Evolutionary conservation across 1,140 invertebrate species (phyloP), one percentile per base, ranked within the genome.

Genomic region (Temnothorax longispinosus): DNA sequence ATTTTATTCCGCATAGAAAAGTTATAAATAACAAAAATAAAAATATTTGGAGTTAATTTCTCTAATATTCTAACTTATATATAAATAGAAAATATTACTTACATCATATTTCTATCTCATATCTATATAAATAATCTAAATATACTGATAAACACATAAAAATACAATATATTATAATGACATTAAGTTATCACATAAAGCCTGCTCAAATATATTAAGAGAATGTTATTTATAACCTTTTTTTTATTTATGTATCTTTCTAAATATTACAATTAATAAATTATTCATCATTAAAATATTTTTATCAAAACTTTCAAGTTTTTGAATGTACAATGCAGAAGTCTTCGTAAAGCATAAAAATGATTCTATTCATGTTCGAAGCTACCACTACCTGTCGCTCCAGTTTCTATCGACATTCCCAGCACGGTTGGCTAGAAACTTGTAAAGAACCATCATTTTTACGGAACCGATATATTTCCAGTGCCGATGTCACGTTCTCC

Each of bases 401-500:
- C 65, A 71, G 38, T 81, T 81, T 67, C 50, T 6, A 8, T 8
- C 35, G 65, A 81, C 56, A 71, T 81, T 81, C 52, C 78, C 78
- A 27, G 27, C 27, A 81, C 60, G 50, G 15, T 44, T 71, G 35
- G 35, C 35, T 81, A 21, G 64, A 71, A 58, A n/a, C 64, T 71
- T 52, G 52, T 18, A 81, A 76, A 64, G 15, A 75, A 13, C 44
- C 41, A 13, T 52, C 54, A 38, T 76, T 75, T 35, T 69, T 50
- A 27, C 18, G n/a, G 27, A 41, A 8, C 27, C 27, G 13, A 32
- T 52, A 72, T 85, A 74, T 76, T 85, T 85, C 13, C 56, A 85
- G 71, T 52, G 47, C n/a, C 71, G 81, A 85, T 60, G 54, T 76
- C 54, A 85, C 54, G 81, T 60, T 76, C 44, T 18, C 81, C 72